Percentiles rank a stretch among this genome's conserved stretches.
Conservation (phyloP, 2,113 vertebrate species). For the Trochalopteron elliotii region DNA sequence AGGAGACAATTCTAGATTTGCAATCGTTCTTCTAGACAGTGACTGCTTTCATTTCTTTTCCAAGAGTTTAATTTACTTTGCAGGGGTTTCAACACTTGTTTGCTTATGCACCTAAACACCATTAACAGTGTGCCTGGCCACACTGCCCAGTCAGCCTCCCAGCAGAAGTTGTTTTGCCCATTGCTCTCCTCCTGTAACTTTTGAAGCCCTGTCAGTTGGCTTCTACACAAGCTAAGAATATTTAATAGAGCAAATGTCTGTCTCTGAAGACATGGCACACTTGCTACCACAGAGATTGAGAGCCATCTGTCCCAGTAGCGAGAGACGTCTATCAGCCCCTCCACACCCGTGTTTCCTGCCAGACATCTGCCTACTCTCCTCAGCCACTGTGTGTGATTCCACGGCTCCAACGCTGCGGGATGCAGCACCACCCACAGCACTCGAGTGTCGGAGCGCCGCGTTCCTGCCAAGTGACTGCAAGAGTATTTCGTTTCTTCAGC, state of each 20-base stretch:
- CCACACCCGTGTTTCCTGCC: not conserved
- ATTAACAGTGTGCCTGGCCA: not conserved
- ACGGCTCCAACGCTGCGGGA: rapidly evolving
- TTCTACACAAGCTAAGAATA: not conserved
- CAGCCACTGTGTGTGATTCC: rapidly evolving
- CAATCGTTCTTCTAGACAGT: not conserved
- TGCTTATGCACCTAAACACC: not conserved
- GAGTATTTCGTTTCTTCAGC: not conserved
- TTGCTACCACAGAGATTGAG: not conserved
- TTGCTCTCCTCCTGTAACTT: not conserved
- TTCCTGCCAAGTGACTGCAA: not conserved
- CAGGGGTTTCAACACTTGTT: not conserved
- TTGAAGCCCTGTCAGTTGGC: not conserved
- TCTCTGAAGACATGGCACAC: not conserved
- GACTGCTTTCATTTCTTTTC: not conserved
- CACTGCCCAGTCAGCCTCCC: not conserved
- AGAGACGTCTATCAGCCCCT: not conserved
- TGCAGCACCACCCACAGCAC: not conserved
- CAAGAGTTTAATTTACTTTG: not conserved
- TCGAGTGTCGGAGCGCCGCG: rapidly evolving
- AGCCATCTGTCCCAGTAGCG: constrained; percentile 28
- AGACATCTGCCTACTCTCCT: constrained; percentile 20
- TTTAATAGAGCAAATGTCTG: not conserved
- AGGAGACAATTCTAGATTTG: not conserved
- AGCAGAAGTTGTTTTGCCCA: not conserved